Evolutionary conservation across 2,888 invertebrate species (phyloP).

Genomic region (Brachynemurus nebulosus): DNA sequence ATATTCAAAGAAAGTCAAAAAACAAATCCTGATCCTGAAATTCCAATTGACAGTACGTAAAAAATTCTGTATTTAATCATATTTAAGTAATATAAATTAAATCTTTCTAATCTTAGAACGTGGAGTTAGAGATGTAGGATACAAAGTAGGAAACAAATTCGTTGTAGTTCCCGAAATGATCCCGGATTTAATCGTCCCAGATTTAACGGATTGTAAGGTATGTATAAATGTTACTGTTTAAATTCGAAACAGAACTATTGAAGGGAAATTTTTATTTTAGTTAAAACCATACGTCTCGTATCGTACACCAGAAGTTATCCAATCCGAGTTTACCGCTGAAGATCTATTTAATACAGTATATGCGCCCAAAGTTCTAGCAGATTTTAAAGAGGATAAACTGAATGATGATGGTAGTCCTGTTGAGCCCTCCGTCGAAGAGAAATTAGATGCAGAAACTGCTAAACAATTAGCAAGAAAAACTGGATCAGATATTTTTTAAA

Average conservation of each 20-base stretch:
- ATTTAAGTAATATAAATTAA: slow-evolving; percentile 7
- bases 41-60: slow-evolving; percentile 47
- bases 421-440: slow-evolving; percentile 60
- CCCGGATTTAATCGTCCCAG: slow-evolving; percentile 85
- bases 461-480: slow-evolving; percentile 52
- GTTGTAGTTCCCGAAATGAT: slow-evolving; percentile 70
- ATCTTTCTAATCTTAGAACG: slow-evolving; percentile 32
- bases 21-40: slow-evolving; percentile 41
- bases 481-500: slow-evolving; percentile 70
- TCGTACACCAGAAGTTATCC: slow-evolving; percentile 54
- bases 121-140: slow-evolving; percentile 55
- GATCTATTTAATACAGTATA: slow-evolving; percentile 74
- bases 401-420: slow-evolving; percentile 50
- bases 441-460: slow-evolving; percentile 57
- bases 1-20: slow-evolving; percentile 46
- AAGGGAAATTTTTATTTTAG: slow-evolving; percentile 29
- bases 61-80: not conserved
- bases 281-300: slow-evolving; percentile 94
- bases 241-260: too few relatives aligned
- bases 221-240: slow-evolving; percentile 12
- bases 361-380: slow-evolving; percentile 59
- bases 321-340: slow-evolving; percentile 69
- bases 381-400: slow-evolving; percentile 57
- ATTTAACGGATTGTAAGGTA: slow-evolving; percentile 62
- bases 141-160: slow-evolving; percentile 35